These are phyloP conservation scores for Carcharodon carcharias DNA, from an alignment of 2,797 vertebrate genomes.

Conservation along the genomic window DNA sequence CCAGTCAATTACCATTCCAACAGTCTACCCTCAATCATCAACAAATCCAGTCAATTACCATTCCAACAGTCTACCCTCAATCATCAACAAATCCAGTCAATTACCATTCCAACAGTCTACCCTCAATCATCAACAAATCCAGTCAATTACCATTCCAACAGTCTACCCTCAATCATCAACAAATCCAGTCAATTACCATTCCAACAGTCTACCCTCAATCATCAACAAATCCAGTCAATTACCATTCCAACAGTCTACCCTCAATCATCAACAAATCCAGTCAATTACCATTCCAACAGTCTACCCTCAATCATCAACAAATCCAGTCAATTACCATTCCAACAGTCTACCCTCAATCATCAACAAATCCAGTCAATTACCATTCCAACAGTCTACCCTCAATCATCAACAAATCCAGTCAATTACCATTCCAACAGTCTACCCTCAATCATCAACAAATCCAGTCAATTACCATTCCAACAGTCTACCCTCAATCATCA, in stretches of 20 bases:
- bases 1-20: too few species aligned
- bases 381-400: background rate
- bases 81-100: too few species aligned
- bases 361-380: too few species aligned
- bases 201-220: background rate
- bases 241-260: background rate
- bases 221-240: too few species aligned
- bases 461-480: too few species aligned
- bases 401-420: background rate
- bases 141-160: too few species aligned
- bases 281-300: too few species aligned
- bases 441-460: background rate
- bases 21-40: background rate
- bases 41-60: too few species aligned
- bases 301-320: background rate
- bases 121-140: background rate
- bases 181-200: too few species aligned
- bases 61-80: background rate
- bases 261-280: background rate
- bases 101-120: background rate
- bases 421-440: background rate
- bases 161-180: background rate
- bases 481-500: background rate
- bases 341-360: background rate
- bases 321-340: too few species aligned